Percentiles rank a stretch among this genome's conserved stretches.
Evolutionary conservation across 2,797 vertebrate species (phyloP).

Genomic region (Pipistrellus pipistrellus): DNA sequence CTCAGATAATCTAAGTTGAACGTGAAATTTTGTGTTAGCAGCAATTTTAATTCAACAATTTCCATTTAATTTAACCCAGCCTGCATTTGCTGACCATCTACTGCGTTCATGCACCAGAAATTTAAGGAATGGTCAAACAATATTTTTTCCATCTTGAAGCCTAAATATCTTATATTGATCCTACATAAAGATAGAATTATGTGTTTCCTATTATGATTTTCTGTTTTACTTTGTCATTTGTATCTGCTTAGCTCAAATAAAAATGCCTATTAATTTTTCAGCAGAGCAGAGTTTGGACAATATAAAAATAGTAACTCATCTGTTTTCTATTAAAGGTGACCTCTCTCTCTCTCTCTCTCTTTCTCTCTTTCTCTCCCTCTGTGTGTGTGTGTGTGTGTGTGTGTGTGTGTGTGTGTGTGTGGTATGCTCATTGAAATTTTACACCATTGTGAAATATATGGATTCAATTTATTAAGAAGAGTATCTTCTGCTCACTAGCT

Average conservation of each 20-base stretch:
- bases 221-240: background rate
- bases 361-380: no score
- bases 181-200: background rate
- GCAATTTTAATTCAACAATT: background rate
- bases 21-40: background rate
- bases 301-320: background rate
- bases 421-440: background rate
- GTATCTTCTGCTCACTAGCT: constrained; percentile 48
- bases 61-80: background rate
- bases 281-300: background rate
- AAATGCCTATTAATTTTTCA: background rate
- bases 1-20: background rate
- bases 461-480: constrained; percentile 70
- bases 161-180: background rate
- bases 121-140: fast-evolving
- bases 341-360: background rate
- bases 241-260: background rate
- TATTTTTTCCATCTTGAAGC: background rate
- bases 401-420: background rate
- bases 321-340: no score
- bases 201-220: background rate
- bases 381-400: background rate
- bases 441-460: constrained; percentile 49
- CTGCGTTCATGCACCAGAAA: fast-evolving
- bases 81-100: fast-evolving